Conservation (phyloP, 2,888 invertebrate genomes). For the Gibbula magus region DNA sequence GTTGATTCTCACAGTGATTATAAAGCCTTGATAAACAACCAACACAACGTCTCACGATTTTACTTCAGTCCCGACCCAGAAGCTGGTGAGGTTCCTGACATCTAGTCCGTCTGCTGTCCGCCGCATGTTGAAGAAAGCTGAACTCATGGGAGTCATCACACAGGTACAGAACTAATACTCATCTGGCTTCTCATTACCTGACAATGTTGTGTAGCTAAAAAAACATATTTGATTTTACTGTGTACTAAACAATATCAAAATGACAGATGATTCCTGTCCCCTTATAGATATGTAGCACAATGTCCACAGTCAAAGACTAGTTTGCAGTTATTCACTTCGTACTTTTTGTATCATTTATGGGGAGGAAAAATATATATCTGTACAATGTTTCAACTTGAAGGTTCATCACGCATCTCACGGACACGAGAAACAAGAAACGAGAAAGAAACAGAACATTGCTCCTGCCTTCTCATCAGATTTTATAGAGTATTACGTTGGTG, state of each 20-base stretch:
- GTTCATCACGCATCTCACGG: slow-evolving; percentile 50
- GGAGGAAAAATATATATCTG: background rate
- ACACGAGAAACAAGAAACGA: slow-evolving; percentile 81
- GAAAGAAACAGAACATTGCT: slow-evolving; percentile 95
- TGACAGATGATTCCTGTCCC: no score
- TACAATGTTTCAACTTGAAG: slow-evolving; percentile 39
- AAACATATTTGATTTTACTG: no score
- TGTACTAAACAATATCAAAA: no score
- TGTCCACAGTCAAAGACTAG: no score
- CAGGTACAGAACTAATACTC: slow-evolving; percentile 55
- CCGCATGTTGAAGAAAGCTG: slow-evolving; percentile 86
- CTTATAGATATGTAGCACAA: no score
- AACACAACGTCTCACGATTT: background rate
- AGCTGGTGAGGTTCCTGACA: slow-evolving; percentile 91
- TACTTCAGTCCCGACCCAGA: slow-evolving; percentile 90
- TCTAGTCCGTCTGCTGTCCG: slow-evolving; percentile 88
- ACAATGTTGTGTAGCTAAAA: no score
- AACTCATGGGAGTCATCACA: slow-evolving; percentile 92
- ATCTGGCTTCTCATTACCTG: no score
- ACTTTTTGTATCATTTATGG: background rate
- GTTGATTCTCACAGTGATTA: no score
- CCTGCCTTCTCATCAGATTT: slow-evolving; percentile 96
- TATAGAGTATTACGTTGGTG: slow-evolving; percentile 89
- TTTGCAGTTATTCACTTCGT: background rate
- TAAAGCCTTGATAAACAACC: no score